Base-by-base conservation (phyloP, 2,113 vertebrate genomes). In the Gobiocypris rarus region DNA sequence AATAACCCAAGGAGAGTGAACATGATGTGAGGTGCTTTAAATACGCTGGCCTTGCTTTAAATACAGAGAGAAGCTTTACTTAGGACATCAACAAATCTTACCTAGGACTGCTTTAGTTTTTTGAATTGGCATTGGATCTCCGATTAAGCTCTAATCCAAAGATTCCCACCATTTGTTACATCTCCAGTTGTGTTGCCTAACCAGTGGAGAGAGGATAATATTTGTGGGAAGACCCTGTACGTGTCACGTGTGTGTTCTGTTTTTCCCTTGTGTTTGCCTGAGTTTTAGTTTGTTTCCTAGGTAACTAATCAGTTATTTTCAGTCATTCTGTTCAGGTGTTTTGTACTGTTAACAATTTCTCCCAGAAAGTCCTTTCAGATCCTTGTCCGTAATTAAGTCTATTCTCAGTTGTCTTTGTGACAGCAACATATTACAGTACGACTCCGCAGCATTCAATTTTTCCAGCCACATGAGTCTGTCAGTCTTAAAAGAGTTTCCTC, bases 371-470 rank as follows among this genome's bases (percentile, higher is more conserved):
- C 13, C 41, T 43, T 48, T 48, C 11, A 48, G 11, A 13, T 48
- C 11, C 11, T 48, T 48, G 45, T 48, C 45, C 0, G 13, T 15
- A 50, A 15, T 15, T 50, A 15, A 50, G 14, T 50, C 11, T 14
- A 48, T 14, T 48, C 1, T 1, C 14, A 50, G 14, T 50, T 1
- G 4, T 48, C 45, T 48, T 48, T 14, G 13, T 48, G 45, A 48
- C 11, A 48, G 45, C 45, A 48, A 48, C 45, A 1, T 11, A 48
- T 48, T 48, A 14, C 13, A 14, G 45, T 48, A 14, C 6, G 13
- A 73, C 85, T 92, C 85, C 86, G 84, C 38, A 1, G 38, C 38
- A 38, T 89, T 93, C 89, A 92, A 56, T 89, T 93, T 93, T 93
- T 93, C 91, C 93, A 93, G 88, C 86, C 86, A 43, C 83, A 50